phyloP scores from a whole-genome alignment of 2,888 invertebrate genomes.

The Xanthostigma xanthostigma region DNA sequence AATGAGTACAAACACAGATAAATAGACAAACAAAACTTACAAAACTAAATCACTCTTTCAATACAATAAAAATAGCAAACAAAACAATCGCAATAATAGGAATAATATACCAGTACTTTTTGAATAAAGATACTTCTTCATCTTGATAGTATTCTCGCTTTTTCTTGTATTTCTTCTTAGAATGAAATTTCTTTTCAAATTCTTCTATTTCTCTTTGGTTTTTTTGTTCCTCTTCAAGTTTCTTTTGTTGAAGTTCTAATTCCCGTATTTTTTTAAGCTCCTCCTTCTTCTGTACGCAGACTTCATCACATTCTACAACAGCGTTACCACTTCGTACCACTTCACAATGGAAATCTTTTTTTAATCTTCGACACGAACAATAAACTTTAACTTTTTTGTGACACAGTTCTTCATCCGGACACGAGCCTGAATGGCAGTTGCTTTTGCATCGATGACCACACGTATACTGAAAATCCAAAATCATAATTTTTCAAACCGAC shows the following conservation, averaged over 20 bases:
- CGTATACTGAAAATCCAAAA: conserved; percentile 37
- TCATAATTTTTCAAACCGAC: neutral
- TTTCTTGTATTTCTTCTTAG: conserved; percentile 43
- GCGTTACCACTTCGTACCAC: conserved; percentile 33
- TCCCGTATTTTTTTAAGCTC: conserved; percentile 37
- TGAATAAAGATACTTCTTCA: conserved; percentile 23
- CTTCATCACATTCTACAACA: conserved; percentile 43
- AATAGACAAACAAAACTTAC: no score
- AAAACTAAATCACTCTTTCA: no score
- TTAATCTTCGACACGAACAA: conserved; percentile 65
- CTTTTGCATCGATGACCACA: conserved; percentile 74
- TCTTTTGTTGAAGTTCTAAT: conserved; percentile 37
- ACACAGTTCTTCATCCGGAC: conserved; percentile 51
- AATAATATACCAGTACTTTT: conserved; percentile 27
- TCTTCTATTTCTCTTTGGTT: conserved; percentile 59
- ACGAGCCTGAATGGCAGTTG: conserved; percentile 58
- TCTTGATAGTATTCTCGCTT: conserved; percentile 27
- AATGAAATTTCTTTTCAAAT: conserved; percentile 58
- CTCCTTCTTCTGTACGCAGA: conserved; percentile 41
- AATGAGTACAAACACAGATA: no score
- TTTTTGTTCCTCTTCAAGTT: conserved; percentile 46
- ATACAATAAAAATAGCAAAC: conserved; percentile 21
- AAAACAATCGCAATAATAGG: conserved; percentile 20
- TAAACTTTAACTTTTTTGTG: conserved; percentile 63
- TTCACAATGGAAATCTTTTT: conserved; percentile 56